Percentiles rank a stretch among this genome's conserved stretches.
These are phyloP conservation scores for Siniperca knerii DNA, from an alignment of 2,113 vertebrate genomes.

Conservation along the genomic window DNA sequence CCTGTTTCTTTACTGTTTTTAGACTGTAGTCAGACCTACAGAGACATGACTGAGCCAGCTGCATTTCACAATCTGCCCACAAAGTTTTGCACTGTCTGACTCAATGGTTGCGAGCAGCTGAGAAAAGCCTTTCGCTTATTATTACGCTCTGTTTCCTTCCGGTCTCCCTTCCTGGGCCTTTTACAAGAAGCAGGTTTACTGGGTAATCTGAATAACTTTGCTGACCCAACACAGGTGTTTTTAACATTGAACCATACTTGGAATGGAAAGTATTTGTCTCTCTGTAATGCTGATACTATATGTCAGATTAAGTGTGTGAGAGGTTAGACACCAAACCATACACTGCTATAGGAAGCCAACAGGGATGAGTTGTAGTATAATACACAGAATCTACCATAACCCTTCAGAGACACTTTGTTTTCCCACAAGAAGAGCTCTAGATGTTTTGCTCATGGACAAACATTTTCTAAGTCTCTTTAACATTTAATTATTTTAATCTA, in stretches of 20 bases:
- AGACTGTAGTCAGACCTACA: neutral
- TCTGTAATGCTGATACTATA: too few species aligned
- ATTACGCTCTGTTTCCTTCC: neutral
- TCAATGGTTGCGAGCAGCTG: neutral
- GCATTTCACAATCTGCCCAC: slow-evolving; percentile 21
- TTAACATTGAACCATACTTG: neutral
- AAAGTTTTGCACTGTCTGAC: neutral
- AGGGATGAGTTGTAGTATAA: too few species aligned
- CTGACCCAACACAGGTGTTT: neutral
- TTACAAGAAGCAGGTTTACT: neutral
- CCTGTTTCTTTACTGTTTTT: neutral
- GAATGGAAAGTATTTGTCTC: neutral
- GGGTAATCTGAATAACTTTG: neutral
- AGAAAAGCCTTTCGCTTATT: neutral
- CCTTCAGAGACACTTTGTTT: neutral
- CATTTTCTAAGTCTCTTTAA: neutral
- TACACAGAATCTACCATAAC: neutral
- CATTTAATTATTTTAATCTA: neutral
- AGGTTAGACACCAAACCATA: too few species aligned
- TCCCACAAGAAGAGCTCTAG: neutral
- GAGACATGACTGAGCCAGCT: neutral
- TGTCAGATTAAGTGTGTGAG: too few species aligned
- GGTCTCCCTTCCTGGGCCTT: neutral
- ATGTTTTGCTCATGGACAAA: neutral
- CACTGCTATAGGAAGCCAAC: too few species aligned